Evolutionary conservation across 2,113 vertebrate species (phyloP), one percentile per base, ranked within the genome.

Genomic region (Sylvilagus bachmani): DNA sequence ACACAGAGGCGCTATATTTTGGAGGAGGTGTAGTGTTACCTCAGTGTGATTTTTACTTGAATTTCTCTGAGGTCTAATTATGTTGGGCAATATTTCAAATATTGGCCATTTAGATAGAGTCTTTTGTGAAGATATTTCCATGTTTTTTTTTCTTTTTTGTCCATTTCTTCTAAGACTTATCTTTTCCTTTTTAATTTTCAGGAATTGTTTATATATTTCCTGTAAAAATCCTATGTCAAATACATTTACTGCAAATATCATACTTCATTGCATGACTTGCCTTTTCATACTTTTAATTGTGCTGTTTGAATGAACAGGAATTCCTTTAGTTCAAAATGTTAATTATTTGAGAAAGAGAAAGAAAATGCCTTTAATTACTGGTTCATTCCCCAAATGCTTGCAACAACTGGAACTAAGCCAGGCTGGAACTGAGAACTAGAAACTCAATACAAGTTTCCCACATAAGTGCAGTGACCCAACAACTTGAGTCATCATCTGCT

Each of bases 271-370:
- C 49, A 31, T 49, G 2, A 75, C 21, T 90, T 86, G 16, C 61
- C 67, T 71, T 95, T 77, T 64, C 21, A 80, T 49, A 80, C 22
- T 51, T 38, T n/a, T 92, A 92, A 36, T 80, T 24, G 33, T 84
- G 55, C 17, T 58, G 55, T 58, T 17, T 58, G 44, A 58, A 58
- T 58, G 55, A 58, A 17, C 12, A 44, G 17, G 13, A 58, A 58
- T 58, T 58, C 12, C 17, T 58, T 16, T 58, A 58, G 55, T 58
- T 58, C 17, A 58, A 58, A 58, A 58, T 58, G 12, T 58, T 58
- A 58, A 58, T 58, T 58, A 58, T 58, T 17, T 58, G 55, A 58
- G 17, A 58, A 8, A 58, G 17, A 58, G 55, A 58, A 17, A 58
- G 55, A 58, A 14, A 17, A 8, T 58, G 55, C 11, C 17, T 58